Evolutionary conservation across 2,888 invertebrate genomes (phyloP), one percentile per base, ranked within the genome.

Genomic region (Mythimna impura): DNA sequence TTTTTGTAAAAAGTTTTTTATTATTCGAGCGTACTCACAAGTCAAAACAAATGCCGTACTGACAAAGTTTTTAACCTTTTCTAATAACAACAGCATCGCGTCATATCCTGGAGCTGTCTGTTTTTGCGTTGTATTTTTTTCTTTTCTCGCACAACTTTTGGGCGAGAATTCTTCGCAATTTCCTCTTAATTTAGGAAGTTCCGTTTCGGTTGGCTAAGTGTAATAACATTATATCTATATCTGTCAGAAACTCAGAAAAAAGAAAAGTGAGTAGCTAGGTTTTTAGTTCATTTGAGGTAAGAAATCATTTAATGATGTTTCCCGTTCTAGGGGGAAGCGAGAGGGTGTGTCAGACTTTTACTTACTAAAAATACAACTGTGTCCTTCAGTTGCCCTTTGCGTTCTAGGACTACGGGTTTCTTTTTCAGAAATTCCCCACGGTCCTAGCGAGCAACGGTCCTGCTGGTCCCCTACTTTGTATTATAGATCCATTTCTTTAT

Each of bases 141-240:
- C 22, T 55, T 25, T 25, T 9, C 20, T 50, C 30, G 34, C 22
- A 75, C 25, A 77, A 77, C 3, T 54, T 36, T 43, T 58, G 9
- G 0, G 0, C 14, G 25, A 69, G 17, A 52, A 10, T 7, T 47
- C 34, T 54, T 36, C 43, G 60, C 43, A 74, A 77, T 77, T 74
- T 74, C 70, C 58, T 70, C 17, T 25, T 47, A 25, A 58, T 58
- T 76, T 68, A 52, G 47, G 52, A 69, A 30, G 8, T 69, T 70
- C 43, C 43, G 43, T 47, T 77, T 52, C 36, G 0, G 8, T 34
- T n/a, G 25, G 30, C 17, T 20, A 47, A 20, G 1, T 3, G 8
- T 52, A 50, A 20, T 30, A 40, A 30, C 17, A 30, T 14, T 30
- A 57, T 30, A 14, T 55, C 47, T 36, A 22, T 20, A 3, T n/a